Base-by-base conservation (phyloP, 2,113 vertebrate genomes). In the Peromyscus polionotus region DNA sequence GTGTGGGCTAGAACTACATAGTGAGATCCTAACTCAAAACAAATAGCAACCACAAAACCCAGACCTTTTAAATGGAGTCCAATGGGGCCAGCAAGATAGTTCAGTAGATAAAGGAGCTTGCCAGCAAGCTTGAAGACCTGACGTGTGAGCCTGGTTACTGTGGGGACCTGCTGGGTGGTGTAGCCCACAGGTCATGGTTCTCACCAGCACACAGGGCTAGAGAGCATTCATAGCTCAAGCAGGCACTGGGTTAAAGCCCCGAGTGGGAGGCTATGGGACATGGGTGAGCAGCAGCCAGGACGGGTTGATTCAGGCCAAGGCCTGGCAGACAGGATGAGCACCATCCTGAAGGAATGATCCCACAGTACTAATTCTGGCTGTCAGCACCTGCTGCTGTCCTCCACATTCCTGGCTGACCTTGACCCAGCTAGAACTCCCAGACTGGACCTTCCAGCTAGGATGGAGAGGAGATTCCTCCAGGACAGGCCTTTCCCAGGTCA, bases 311-410 rank as follows among this genome's bases (percentile, higher is more conserved):
- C 54, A 79, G 88, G 42, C 54, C 13, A 19, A 85, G 61, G 77
- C 77, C 67, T 59, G 57, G 88, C 68, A 24, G 57, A 26, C 45
- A 20, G 48, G 7, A 45, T 24, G 48, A 92, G 75, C 6, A 4
- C 13, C 1, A 39, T 16, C 65, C 10, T 65, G 26, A 42, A 65
- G 88, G 45, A 92, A 63, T 24, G 45, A 13, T 19, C 36, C 14
- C 7, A 10, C 22, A 7, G 73, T 51, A 20, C 45, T 76, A 59
- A 33, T 54, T 59, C 22, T 0, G 0, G n/a, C 59, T 0, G 0
- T 57, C 24, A 17, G 16, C 73, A 73, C 54, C 77, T 67, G 73
- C 59, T 86, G 12, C 33, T 54, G 17, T 63, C 70, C 84, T 20
- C 2, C 24, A 9, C 7, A 1, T 2, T 3, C 63, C 68, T 36